Percentiles rank a stretch among this genome's conserved stretches.
Evolutionary conservation across 2,888 invertebrate species (phyloP).

Genomic region (Dexiosoma caninum): DNA sequence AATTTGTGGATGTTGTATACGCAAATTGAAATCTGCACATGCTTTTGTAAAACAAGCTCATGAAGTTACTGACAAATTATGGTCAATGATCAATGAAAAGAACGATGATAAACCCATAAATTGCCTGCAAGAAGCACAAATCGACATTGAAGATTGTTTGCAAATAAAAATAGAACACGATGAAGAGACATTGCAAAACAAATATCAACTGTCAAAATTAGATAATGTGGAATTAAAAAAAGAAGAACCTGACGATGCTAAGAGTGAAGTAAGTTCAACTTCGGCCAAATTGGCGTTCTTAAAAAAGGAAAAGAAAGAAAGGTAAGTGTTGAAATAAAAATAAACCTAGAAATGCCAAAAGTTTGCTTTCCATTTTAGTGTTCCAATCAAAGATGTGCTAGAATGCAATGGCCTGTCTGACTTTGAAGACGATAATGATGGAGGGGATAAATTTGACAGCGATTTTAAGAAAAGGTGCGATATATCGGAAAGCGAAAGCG

Average conservation of each 20-base stretch:
- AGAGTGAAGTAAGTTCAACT: neutral
- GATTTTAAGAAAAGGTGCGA: slow-evolving; percentile 32
- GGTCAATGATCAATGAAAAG: neutral
- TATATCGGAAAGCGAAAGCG: slow-evolving; percentile 26
- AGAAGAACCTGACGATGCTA: slow-evolving; percentile 36
- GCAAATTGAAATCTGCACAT: too few relatives aligned
- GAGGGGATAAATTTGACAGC: slow-evolving; percentile 26
- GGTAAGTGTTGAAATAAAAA: neutral
- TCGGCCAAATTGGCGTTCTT: neutral
- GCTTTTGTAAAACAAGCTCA: too few relatives aligned
- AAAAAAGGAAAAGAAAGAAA: slow-evolving; percentile 4
- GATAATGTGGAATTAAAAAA: slow-evolving; percentile 32
- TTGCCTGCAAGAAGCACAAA: slow-evolving; percentile 54
- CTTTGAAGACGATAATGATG: slow-evolving; percentile 22
- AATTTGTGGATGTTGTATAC: too few relatives aligned
- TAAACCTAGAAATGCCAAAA: neutral
- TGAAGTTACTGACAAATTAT: too few relatives aligned
- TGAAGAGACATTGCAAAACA: neutral
- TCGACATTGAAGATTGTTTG: slow-evolving; percentile 53
- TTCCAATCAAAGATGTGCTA: slow-evolving; percentile 19
- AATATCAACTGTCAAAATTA: neutral
- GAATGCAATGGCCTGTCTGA: slow-evolving; percentile 23
- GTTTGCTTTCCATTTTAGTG: neutral
- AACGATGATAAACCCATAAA: slow-evolving; percentile 37
- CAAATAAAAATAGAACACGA: slow-evolving; percentile 55